A percentile compares a stretch with the other conserved stretches of the same genome.
These are phyloP conservation scores for Zoanthus gigantus DNA, from an alignment of 92 coral and sea anemone genomes.

Conservation along the genomic window DNA sequence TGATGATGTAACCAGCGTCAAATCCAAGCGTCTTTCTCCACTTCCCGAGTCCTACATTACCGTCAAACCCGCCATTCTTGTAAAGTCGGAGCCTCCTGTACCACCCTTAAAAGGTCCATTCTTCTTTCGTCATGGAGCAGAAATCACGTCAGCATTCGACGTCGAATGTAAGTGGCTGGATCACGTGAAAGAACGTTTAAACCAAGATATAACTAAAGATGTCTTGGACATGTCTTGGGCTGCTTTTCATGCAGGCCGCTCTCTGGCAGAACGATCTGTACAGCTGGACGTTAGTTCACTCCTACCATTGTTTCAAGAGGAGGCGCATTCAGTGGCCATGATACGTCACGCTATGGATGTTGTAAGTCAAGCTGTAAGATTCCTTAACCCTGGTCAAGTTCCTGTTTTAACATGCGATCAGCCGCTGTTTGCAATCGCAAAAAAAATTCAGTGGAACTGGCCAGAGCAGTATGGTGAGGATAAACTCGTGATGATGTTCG, in stretches of 20 bases:
- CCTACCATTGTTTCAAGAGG: conserved; percentile 64
- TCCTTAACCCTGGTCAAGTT: conserved; percentile 19
- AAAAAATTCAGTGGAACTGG: conserved; percentile 71
- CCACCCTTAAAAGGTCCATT: conserved; percentile 66
- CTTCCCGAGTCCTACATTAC: conserved; percentile 67
- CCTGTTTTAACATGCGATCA: conserved; percentile 63
- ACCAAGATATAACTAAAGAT: conserved; percentile 61
- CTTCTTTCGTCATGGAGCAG: conserved; percentile 40
- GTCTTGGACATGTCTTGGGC: conserved; percentile 68
- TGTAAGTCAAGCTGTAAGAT: conserved; percentile 53
- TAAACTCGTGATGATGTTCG: conserved; percentile 63
- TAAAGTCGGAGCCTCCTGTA: conserved; percentile 56
- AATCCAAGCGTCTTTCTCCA: conserved; percentile 59
- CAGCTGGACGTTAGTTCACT: conserved; percentile 54
- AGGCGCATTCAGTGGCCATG: conserved; percentile 64
- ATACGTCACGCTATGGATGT: conserved; percentile 74
- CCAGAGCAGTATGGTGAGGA: neutral
- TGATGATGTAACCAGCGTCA: conserved; percentile 6
- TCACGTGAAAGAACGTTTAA: conserved; percentile 61
- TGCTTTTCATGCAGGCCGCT: conserved; percentile 63
- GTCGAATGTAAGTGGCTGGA: conserved; percentile 47
- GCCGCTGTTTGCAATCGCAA: conserved; percentile 56
- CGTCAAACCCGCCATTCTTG: conserved; percentile 56
- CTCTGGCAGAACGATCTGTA: conserved; percentile 37
- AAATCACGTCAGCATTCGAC: conserved; percentile 40